Evolutionary conservation across 2,113 vertebrate genomes (phyloP).

Genomic region (Charadrius vociferus): DNA sequence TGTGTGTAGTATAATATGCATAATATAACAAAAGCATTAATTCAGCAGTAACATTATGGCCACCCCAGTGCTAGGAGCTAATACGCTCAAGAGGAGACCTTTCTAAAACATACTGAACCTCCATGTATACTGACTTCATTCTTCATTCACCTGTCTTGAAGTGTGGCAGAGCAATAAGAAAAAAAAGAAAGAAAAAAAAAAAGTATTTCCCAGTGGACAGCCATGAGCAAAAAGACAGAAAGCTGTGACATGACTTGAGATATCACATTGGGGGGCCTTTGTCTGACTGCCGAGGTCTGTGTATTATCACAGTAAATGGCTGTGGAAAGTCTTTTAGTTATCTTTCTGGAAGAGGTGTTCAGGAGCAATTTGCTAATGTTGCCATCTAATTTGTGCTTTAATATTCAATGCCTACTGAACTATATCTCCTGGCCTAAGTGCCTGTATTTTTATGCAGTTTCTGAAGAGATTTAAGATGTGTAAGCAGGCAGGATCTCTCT

Average conservation of each 20-base stretch:
- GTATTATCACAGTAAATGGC: not conserved
- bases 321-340: not conserved
- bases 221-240: not conserved
- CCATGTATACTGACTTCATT: not conserved
- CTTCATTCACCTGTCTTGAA: constrained; percentile 5
- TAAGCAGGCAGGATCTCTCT: not conserved
- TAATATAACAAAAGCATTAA: not conserved
- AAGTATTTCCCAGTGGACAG: not conserved
- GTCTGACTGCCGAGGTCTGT: not conserved
- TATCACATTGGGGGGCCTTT: not conserved
- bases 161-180: not conserved
- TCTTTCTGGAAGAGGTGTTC: not conserved
- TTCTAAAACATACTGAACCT: not conserved
- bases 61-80: not conserved
- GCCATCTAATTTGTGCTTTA: not conserved
- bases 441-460: not conserved
- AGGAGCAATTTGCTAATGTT: not conserved
- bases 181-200: not conserved
- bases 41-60: not conserved
- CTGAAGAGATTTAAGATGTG: not conserved
- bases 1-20: not conserved
- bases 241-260: not conserved
- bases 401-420: not conserved
- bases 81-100: not conserved
- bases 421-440: not conserved